phyloP scores from a whole-genome alignment of 2,797 vertebrate genomes.

The Kryptopterus vitreolus region DNA sequence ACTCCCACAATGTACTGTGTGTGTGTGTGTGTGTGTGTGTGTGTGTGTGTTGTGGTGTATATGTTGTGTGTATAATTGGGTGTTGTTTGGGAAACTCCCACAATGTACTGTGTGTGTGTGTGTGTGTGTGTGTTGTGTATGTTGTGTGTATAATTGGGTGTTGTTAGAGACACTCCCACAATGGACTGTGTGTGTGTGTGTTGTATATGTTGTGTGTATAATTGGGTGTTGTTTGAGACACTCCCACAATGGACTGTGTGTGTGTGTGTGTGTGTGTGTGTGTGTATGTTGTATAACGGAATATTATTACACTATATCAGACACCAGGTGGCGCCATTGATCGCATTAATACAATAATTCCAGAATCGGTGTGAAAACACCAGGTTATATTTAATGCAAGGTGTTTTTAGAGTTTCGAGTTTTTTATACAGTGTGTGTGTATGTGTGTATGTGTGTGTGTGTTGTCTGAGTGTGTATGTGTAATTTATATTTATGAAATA shows the following conservation, averaged over 20 bases:
- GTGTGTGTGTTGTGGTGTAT: no score
- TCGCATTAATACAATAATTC: neutral
- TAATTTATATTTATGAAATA: neutral
- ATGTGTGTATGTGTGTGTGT: neutral
- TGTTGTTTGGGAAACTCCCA: no score
- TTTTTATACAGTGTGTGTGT: neutral
- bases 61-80: no score
- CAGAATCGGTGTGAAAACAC: neutral
- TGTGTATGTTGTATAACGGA: no score
- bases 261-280: no score
- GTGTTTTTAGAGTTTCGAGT: neutral
- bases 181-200: no score
- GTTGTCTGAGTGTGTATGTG: neutral
- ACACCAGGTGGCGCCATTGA: constrained; percentile 11
- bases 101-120: no score
- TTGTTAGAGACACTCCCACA: no score
- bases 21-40: no score
- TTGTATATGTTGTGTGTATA: neutral
- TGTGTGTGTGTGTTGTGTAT: neutral
- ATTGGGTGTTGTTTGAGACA: neutral
- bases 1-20: no score
- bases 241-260: neutral
- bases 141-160: neutral
- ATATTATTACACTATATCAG: neutral
- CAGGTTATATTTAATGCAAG: neutral